Base-by-base conservation (phyloP, 1,140 invertebrate species). In the Drosophila ohnishii region DNA sequence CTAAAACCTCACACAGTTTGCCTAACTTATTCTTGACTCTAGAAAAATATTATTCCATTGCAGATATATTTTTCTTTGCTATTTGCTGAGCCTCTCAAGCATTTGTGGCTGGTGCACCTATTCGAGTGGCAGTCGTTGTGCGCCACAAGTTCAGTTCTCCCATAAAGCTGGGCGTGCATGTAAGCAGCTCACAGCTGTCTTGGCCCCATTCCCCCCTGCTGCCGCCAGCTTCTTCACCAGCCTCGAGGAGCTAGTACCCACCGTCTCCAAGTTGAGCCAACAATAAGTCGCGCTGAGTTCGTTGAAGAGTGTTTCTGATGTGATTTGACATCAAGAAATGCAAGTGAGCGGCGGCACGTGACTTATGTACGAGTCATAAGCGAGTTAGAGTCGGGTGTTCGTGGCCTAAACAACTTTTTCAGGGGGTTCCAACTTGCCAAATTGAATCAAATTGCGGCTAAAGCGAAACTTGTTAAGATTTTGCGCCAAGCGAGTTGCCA, bases 401-500 rank as follows among this genome's bases (percentile, higher is more conserved):
- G 76, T 73, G 77, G 64, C 60, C 69, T 50, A 78, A 77, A 40
- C 73, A 81, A 78, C 81, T 86, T 86, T 79, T 73, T 59, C 70
- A 9, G 16, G 8, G 16, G 32, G 13, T 25, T 42, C 70, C 56
- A 50, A 73, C 71, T 78, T 78, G 67, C 64, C 61, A 88, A 87
- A 87, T 87, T 87, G 83, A 87, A 87, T 87, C 75, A 80, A 88
- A 86, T 87, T 86, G 79, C 56, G 83, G 79, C 82, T 71, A 59
- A 70, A 78, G 69, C 59, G 77, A 78, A 83, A 87, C 71, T 87
- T 86, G 82, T 79, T 83, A 71, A 86, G 82, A 85, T 85, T 85
- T 85, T 35, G 65, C 19, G 65, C 19, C 51, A 22, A 53, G 51
- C 61, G 58, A 77, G 81, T 80, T 75, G 56, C 42, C 72, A 64